Conservation (phyloP, 2,888 invertebrate genomes). For the Cheilosia impressa region DNA sequence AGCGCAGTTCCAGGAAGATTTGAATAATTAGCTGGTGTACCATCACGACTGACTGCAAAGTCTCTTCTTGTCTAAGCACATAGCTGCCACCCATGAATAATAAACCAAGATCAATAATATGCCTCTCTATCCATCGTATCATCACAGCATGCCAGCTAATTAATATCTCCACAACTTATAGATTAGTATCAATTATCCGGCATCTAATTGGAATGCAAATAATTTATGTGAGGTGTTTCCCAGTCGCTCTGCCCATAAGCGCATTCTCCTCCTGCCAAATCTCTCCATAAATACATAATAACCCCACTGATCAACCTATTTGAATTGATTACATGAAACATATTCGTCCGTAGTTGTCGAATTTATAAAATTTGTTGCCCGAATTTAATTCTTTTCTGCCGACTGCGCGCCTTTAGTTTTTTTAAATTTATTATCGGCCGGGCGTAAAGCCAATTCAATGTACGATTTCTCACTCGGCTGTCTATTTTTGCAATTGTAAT, state of each 20-base stretch:
- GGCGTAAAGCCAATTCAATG: slow-evolving; percentile 73
- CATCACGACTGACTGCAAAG: not conserved
- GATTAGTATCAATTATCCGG: slow-evolving; percentile 46
- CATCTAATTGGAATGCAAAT: slow-evolving; percentile 58
- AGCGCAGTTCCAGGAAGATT: not conserved
- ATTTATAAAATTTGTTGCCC: slow-evolving; percentile 16
- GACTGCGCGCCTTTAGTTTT: slow-evolving; percentile 22
- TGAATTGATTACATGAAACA: slow-evolving; percentile 63
- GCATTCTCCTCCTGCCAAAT: slow-evolving; percentile 26
- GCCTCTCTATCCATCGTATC: slow-evolving; percentile 26
- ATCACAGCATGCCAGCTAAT: slow-evolving; percentile 42
- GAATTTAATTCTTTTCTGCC: slow-evolving; percentile 38
- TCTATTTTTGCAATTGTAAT: slow-evolving; percentile 75
- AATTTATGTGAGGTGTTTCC: slow-evolving; percentile 44
- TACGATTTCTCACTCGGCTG: slow-evolving; percentile 64
- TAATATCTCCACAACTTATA: slow-evolving; percentile 42
- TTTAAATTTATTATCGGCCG: slow-evolving; percentile 62
- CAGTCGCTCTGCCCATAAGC: not conserved
- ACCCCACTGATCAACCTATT: slow-evolving; percentile 60
- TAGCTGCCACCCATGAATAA: not conserved
- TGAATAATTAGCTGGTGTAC: not conserved
- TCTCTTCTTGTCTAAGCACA: not conserved
- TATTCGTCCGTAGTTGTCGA: slow-evolving; percentile 3
- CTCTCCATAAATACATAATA: slow-evolving; percentile 61
- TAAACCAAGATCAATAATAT: slow-evolving; percentile 39